phyloP scores from a whole-genome alignment of 2,888 invertebrate genomes.

The Ceramica pisi region DNA sequence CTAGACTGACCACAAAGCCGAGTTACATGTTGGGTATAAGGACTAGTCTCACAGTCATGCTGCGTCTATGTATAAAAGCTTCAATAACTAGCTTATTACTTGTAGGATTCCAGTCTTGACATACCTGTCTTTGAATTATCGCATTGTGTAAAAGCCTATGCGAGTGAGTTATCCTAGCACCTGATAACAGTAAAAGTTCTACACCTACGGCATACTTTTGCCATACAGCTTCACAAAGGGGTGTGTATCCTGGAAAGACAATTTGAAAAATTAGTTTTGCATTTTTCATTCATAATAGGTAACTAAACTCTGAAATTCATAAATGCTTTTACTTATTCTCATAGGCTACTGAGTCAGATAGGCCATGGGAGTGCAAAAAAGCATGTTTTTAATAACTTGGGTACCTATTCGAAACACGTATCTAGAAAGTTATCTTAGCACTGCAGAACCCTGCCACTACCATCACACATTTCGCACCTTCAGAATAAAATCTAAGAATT shows the following conservation, averaged over 20 bases:
- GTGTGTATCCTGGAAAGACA: slow-evolving; percentile 91
- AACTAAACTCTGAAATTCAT: not conserved
- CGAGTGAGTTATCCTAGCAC: slow-evolving; percentile 93
- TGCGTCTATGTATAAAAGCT: too few relatives aligned
- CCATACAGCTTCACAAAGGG: slow-evolving; percentile 93
- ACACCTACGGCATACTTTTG: slow-evolving; percentile 91
- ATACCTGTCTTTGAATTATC: slow-evolving; percentile 91
- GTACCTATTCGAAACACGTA: not conserved
- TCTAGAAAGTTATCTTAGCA: not conserved
- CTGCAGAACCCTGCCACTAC: not conserved
- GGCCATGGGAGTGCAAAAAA: not conserved
- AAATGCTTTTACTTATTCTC: too few relatives aligned
- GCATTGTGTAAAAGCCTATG: slow-evolving; percentile 93
- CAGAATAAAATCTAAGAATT: too few relatives aligned
- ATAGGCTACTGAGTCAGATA: not conserved
- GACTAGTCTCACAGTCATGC: too few relatives aligned
- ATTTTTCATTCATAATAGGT: too few relatives aligned
- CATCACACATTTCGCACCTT: not conserved
- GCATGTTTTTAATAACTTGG: not conserved
- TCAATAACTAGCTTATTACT: too few relatives aligned
- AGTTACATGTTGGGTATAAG: too few relatives aligned
- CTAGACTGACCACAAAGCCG: too few relatives aligned
- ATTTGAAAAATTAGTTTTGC: not conserved
- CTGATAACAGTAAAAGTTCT: slow-evolving; percentile 91
- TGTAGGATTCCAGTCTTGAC: not conserved